Evolutionary conservation across 1,140 invertebrate genomes (phyloP), one percentile per base, ranked within the genome.

Genomic region (Drosophila kanapiae): DNA sequence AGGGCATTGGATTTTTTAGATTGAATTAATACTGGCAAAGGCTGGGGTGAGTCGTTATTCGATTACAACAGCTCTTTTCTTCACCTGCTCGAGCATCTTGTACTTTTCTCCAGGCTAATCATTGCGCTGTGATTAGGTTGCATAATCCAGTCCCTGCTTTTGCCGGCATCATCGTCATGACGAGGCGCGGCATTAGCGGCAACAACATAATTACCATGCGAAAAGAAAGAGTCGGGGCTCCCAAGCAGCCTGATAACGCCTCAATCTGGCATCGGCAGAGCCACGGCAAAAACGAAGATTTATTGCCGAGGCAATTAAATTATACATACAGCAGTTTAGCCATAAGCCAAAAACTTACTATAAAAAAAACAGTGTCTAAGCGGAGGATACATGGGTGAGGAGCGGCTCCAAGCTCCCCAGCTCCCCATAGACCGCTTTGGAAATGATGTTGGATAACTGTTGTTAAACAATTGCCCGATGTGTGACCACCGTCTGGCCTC

Each of bases 191-290:
- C 77, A 88, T 87, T 84, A 87, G 80, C 37, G 72, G 56, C 72
- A 84, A 84, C 84, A 88, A 87, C 84, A 88, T 87, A 88, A 87
- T 87, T 84, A 80, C 68, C 61, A 72, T 74, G 84, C 68, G 64
- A 84, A 78, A 84, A 84, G 77, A 74, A 88, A 87, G 49, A 84
- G 72, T 33, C 14, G 48, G 23, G 56, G 23, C 38, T 40, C 37
- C 18, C 53, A 54, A 33, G 33, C 61, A 60, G 59, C 29, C 70
- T 56, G 70, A 74, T 74, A 74, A 72, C 70, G 49, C 61, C 51
- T 59, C 61, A 78, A 76, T 87, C 83, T 82, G 71, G 79, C 83
- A 65, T 69, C 74, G 61, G 64, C 82, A 63, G 57, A 82, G 70
- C 38, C 27, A 18, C 60, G 57, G 57, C 60, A 80, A 77, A 84